Conservation (phyloP, 2,797 vertebrate genomes). For the Adrianichthys oophorus region DNA sequence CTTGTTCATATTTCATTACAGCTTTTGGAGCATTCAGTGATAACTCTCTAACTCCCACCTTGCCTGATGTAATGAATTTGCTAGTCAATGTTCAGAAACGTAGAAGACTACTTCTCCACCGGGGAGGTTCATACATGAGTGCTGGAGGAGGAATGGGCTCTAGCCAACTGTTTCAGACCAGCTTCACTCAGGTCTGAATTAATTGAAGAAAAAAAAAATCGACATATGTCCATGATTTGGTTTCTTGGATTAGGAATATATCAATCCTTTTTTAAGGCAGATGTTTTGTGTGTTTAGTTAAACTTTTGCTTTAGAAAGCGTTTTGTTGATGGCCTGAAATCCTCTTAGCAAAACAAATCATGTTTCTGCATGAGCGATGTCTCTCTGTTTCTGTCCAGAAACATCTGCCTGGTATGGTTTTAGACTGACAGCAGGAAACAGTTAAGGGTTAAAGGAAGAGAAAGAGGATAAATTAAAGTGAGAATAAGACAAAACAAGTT, state of each 20-base stretch:
- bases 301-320: constrained; percentile 6
- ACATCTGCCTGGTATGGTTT: constrained; percentile 57
- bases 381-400: constrained; percentile 30
- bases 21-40: constrained; percentile 26
- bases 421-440: constrained; percentile 74
- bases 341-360: constrained; percentile 7
- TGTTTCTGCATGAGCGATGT: constrained; percentile 18
- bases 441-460: constrained; percentile 39
- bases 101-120: constrained; percentile 28
- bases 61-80: constrained; percentile 33
- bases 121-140: constrained; percentile 26
- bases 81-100: constrained; percentile 37
- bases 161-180: constrained; percentile 25
- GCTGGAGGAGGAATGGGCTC: constrained; percentile 25
- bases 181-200: constrained; percentile 33
- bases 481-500: constrained; percentile 14
- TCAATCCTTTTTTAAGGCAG: background rate
- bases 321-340: constrained; percentile 7
- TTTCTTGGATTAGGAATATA: constrained; percentile 25
- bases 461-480: background rate
- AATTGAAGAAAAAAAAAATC: constrained; percentile 17
- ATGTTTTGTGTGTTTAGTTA: background rate
- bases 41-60: constrained; percentile 9
- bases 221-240: constrained; percentile 16
- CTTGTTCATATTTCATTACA: constrained; percentile 13